A percentile compares a stretch with the other conserved stretches of the same genome.
phyloP scores from a whole-genome alignment of 2,888 invertebrate genomes.

The Orthosia gracilis region DNA sequence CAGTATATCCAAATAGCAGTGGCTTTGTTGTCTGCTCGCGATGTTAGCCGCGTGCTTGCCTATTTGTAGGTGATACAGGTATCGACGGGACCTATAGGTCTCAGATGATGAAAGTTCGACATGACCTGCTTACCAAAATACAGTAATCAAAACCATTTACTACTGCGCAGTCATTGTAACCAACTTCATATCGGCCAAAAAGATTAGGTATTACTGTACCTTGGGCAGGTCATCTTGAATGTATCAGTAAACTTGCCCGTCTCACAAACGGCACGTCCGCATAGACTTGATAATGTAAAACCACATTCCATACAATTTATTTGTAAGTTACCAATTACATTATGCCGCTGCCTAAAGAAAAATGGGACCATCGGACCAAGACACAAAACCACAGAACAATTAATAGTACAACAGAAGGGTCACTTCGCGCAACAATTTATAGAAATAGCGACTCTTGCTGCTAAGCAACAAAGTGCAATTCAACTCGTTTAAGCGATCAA shows the following conservation, averaged over 20 bases:
- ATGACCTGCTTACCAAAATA: not conserved
- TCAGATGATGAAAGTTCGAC: slow-evolving; percentile 1
- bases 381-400: too few relatives aligned
- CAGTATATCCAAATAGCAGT: slow-evolving; percentile 81
- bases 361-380: not conserved
- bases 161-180: too few relatives aligned
- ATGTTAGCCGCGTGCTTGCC: slow-evolving; percentile 76
- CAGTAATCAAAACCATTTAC: too few relatives aligned
- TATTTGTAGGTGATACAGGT: slow-evolving; percentile 81
- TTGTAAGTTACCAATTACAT: slow-evolving; percentile 19
- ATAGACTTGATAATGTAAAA: slow-evolving; percentile 48
- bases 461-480: too few relatives aligned
- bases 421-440: too few relatives aligned
- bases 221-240: slow-evolving; percentile 16
- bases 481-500: too few relatives aligned
- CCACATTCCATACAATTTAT: slow-evolving; percentile 4
- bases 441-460: too few relatives aligned
- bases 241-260: slow-evolving; percentile 10
- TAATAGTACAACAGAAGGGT: too few relatives aligned
- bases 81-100: slow-evolving; percentile 47
- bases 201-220: not conserved
- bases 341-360: not conserved
- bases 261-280: slow-evolving; percentile 48
- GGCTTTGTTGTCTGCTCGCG: slow-evolving; percentile 81
- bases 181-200: too few relatives aligned